Evolutionary conservation across 2,888 invertebrate species (phyloP).

Genomic region (Melolontha melolontha): DNA sequence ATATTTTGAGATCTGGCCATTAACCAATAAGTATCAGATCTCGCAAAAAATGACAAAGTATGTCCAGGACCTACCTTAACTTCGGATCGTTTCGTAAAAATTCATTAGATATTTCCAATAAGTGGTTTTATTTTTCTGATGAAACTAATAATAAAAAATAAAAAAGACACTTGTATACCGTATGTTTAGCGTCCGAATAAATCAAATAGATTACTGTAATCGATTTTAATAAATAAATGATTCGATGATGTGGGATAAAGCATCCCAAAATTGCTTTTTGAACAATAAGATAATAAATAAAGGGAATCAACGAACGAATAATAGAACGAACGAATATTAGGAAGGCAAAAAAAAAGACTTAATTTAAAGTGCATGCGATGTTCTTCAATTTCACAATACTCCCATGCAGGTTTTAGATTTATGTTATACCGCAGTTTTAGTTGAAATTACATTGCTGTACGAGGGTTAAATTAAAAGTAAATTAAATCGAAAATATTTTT

Average conservation of each 20-base stretch:
- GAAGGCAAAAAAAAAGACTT: neutral
- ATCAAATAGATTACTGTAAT: constrained; percentile 4
- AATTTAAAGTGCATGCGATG: constrained; percentile 20
- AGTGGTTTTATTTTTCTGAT: neutral
- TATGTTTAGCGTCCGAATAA: constrained; percentile 1
- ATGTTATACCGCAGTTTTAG: too few species aligned
- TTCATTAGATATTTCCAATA: too few species aligned
- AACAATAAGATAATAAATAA: constrained; percentile 36
- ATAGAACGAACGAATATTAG: constrained; percentile 8
- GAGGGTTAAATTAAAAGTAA: too few species aligned
- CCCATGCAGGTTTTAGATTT: too few species aligned
- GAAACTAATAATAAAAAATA: constrained; percentile 1
- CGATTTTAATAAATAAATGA: constrained; percentile 41
- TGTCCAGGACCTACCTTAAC: neutral
- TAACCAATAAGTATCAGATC: constrained; percentile 15
- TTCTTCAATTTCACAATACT: too few species aligned
- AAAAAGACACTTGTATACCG: constrained; percentile 10
- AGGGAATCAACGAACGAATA: constrained; percentile 19
- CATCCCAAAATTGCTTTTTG: constrained; percentile 20
- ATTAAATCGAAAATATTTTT: too few species aligned
- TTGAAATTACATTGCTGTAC: too few species aligned
- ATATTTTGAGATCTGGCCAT: constrained; percentile 4
- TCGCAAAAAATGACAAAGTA: neutral
- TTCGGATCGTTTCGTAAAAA: too few species aligned
- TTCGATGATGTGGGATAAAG: constrained; percentile 20